Evolutionary conservation across 30 jellyfish, hydroid and myxozoan species (phyloP), one percentile per base, ranked within the genome.

Genomic region (Aurelia sp.): DNA sequence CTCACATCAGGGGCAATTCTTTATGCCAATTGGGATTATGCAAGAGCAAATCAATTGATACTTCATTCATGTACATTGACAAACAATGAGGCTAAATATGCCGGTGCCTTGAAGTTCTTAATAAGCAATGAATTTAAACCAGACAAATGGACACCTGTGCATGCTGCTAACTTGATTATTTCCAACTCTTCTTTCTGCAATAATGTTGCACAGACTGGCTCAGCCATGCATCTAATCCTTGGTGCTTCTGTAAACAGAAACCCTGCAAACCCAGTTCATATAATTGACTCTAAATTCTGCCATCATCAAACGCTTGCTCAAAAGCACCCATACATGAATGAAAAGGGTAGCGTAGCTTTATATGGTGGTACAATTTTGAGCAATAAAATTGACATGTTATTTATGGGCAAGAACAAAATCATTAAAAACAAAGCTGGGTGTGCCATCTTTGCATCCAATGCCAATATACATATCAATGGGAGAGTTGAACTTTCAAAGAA

Each of bases 381-480:
- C 60, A 88, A 87, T 74, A 65, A 88, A 4, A 75, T 92, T 16
- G 96, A 92, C 58, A 47, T 92, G 4, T 22, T 57, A 22, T 87
- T 92, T 72, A 47, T 23, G 55, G 96, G 96, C 31, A 40, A 68
- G 13, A 86, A 78, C 66, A 59, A 72, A 59, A 41, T 92, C 27
- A 15, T 30, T 9, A 48, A 60, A 16, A 87, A 92, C 55, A 67
- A 47, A 30, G 78, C 51, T 51, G 97, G 81, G 15, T 65, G 90
- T 73, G 96, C 93, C 15, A 31, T 87, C 80, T 92, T 44, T 83
- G 90, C 90, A 48, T 92, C 98, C 0, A 92, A 87, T 76, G 90
- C 97, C n/a, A 74, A 72, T 21, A 62, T 86, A 6, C 48, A 86
- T 75, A 69, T 92, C 18, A 47, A 62, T 4, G 97, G 96, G 27